Conservation (phyloP, 2,888 invertebrate genomes). For the Ormyrus pomaceus region DNA sequence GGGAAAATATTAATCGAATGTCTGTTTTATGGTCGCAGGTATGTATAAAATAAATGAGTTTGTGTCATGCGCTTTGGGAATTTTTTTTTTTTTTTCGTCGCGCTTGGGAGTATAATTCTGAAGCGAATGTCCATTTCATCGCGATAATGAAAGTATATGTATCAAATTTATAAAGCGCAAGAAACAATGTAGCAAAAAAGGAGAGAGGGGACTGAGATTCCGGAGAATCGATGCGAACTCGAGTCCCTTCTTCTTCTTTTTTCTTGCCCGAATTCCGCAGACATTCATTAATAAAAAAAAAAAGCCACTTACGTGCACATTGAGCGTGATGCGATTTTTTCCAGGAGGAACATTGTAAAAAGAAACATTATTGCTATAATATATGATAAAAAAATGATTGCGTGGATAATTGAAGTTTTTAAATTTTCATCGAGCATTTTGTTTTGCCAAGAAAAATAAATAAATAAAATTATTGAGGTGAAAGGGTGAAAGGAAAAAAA, state of each 20-base stretch:
- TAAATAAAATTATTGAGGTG: slow-evolving; percentile 11
- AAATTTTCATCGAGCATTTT: slow-evolving; percentile 40
- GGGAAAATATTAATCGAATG: slow-evolving; percentile 23
- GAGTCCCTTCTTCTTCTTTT: slow-evolving; percentile 12
- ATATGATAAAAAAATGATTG: slow-evolving; percentile 32
- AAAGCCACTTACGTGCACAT: not conserved
- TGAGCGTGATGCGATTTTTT: slow-evolving; percentile 26
- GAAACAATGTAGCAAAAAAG: slow-evolving; percentile 6
- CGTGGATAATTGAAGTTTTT: slow-evolving; percentile 48
- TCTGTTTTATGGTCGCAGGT: slow-evolving; percentile 43
- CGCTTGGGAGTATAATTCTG: slow-evolving; percentile 38
- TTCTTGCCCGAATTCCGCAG: slow-evolving; percentile 33
- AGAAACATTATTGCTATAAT: slow-evolving; percentile 40
- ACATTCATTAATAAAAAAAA: slow-evolving; percentile 1
- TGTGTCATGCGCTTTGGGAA: slow-evolving; percentile 32
- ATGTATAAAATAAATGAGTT: slow-evolving; percentile 17
- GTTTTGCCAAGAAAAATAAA: slow-evolving; percentile 30
- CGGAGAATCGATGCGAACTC: slow-evolving; percentile 6
- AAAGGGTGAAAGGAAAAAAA: slow-evolving; percentile 4
- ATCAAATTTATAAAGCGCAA: slow-evolving; percentile 19
- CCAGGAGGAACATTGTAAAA: slow-evolving; percentile 46
- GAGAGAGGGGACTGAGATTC: slow-evolving; percentile 5
- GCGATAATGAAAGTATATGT: slow-evolving; percentile 49
- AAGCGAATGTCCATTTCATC: slow-evolving; percentile 48
- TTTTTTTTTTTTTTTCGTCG: slow-evolving; percentile 21